These are phyloP conservation scores for Zaprionus nigranus DNA, from an alignment of 1,140 invertebrate genomes.

Conservation along the genomic window DNA sequence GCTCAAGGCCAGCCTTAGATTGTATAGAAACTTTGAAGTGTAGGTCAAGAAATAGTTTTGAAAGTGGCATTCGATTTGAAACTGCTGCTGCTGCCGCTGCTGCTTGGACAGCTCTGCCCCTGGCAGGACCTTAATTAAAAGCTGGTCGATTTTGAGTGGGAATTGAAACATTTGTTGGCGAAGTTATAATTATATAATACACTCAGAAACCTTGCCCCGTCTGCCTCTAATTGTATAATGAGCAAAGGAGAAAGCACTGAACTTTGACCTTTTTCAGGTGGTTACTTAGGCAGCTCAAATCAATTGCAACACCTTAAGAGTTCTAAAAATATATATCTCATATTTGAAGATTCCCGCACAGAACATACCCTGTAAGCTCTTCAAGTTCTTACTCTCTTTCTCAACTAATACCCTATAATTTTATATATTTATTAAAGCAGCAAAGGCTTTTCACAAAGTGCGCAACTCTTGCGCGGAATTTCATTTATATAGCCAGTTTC, in stretches of 20 bases:
- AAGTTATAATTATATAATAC: constrained; percentile 39
- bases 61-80: constrained; percentile 21
- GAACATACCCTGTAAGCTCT: too few species aligned
- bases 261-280: not conserved
- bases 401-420: not conserved
- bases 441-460: not conserved
- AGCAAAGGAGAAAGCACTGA: not conserved
- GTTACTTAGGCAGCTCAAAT: too few species aligned
- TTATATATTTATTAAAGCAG: not conserved
- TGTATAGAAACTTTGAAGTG: constrained; percentile 21
- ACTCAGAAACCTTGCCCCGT: not conserved
- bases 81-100: not conserved
- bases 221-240: too few species aligned
- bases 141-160: constrained; percentile 28
- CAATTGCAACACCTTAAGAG: too few species aligned
- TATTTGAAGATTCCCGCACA: too few species aligned
- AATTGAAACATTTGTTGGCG: constrained; percentile 24
- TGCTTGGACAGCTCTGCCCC: not conserved
- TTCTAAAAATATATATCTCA: too few species aligned
- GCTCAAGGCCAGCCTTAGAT: not conserved
- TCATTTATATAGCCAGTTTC: constrained; percentile 2
- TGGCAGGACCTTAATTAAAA: constrained; percentile 27
- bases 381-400: too few species aligned
- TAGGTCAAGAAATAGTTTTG: constrained; percentile 32
- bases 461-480: not conserved